These are phyloP conservation scores for Ceyx melanurus DNA, from an alignment of 2,113 vertebrate species.

Conservation along the genomic window DNA sequence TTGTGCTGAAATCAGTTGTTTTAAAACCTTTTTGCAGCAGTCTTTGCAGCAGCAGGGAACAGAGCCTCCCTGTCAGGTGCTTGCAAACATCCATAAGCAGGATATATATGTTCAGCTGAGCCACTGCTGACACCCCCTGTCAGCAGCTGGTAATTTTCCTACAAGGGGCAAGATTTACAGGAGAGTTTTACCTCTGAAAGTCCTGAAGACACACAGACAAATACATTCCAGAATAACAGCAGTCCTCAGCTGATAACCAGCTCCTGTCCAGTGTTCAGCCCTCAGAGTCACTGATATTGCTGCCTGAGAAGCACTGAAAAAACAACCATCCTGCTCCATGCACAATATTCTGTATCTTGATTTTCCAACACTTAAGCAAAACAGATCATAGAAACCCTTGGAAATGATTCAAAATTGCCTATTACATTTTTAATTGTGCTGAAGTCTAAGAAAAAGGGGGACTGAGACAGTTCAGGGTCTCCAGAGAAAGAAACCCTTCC, in stretches of 20 bases:
- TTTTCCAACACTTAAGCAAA: neutral
- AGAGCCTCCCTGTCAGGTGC: neutral
- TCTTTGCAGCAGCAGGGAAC: neutral
- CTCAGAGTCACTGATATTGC: neutral
- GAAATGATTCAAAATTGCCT: neutral
- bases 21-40: neutral
- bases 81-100: neutral
- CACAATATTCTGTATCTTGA: neutral
- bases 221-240: neutral
- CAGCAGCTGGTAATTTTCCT: slow-evolving; percentile 59
- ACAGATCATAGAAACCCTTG: neutral
- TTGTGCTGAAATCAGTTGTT: neutral
- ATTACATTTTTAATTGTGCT: neutral
- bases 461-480: neutral
- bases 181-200: slow-evolving; percentile 45
- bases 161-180: neutral
- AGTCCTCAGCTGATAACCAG: neutral
- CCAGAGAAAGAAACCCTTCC: neutral
- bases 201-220: neutral
- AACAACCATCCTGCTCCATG: neutral
- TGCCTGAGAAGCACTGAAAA: neutral
- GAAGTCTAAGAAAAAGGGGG: neutral
- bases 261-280: neutral
- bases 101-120: slow-evolving; percentile 35
- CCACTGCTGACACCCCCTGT: slow-evolving; percentile 58